These are phyloP conservation scores for Aldrovandia affinis DNA, from an alignment of 2,797 vertebrate genomes.

Conservation along the genomic window DNA sequence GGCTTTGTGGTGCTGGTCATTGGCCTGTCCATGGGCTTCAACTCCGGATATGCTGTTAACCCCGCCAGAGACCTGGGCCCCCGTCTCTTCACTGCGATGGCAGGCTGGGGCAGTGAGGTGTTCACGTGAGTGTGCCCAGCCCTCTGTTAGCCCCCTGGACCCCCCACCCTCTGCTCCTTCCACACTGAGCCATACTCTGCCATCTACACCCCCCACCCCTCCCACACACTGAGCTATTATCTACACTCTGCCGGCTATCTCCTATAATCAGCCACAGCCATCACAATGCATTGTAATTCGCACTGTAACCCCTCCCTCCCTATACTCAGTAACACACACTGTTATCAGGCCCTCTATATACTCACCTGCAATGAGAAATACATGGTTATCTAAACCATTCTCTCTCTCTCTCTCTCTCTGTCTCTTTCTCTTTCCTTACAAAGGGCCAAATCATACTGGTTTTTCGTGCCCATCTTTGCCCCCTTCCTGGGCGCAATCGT, in stretches of 20 bases:
- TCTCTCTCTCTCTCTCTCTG: slow-evolving; percentile 28
- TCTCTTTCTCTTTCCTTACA: slow-evolving; percentile 18
- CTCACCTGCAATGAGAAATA: too few species aligned
- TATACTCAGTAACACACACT: too few species aligned
- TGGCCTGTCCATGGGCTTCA: slow-evolving; percentile 96
- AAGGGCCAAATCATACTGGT: slow-evolving; percentile 83
- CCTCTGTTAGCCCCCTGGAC: too few species aligned
- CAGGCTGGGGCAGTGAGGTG: slow-evolving; percentile 89
- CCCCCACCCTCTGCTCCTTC: too few species aligned
- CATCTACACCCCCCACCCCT: too few species aligned
- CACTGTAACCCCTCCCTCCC: too few species aligned
- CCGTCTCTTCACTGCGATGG: slow-evolving; percentile 89
- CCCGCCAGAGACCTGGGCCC: slow-evolving; percentile 95
- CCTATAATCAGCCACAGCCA: too few species aligned
- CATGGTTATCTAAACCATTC: not conserved
- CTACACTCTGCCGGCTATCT: too few species aligned
- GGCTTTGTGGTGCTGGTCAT: slow-evolving; percentile 94
- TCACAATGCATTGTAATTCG: too few species aligned
- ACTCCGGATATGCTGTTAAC: slow-evolving; percentile 96
- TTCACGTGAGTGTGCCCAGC: slow-evolving; percentile 83
- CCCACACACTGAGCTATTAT: too few species aligned
- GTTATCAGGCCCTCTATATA: too few species aligned
- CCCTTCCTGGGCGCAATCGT: slow-evolving; percentile 87
- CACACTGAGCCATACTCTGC: too few species aligned
- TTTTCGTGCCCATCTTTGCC: slow-evolving; percentile 87